phyloP scores from a whole-genome alignment of 1,140 invertebrate genomes.

The Papilio dardanus region DNA sequence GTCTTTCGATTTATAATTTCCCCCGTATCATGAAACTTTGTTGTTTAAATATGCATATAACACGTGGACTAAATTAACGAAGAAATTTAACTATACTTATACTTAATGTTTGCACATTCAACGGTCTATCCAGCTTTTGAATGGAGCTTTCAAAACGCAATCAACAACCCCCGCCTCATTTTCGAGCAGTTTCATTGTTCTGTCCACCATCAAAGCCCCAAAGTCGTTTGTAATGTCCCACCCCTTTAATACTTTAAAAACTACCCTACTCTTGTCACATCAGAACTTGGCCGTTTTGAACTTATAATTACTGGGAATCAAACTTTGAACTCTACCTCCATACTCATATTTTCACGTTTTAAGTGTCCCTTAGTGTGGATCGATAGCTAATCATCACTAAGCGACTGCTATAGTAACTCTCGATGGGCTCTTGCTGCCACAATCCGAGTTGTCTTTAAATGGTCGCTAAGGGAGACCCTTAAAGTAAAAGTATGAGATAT shows the following conservation, averaged over 20 bases:
- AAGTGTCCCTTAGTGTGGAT: too few relatives aligned
- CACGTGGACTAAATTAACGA: background rate
- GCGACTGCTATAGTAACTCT: too few relatives aligned
- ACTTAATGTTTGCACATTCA: conserved; percentile 25
- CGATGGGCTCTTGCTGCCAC: too few relatives aligned
- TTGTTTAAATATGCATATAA: background rate
- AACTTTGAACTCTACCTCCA: background rate
- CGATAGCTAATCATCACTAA: too few relatives aligned
- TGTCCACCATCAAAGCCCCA: conserved; percentile 15
- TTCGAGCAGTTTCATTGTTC: conserved; percentile 31
- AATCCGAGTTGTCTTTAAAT: too few relatives aligned
- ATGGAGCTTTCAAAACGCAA: conserved; percentile 33
- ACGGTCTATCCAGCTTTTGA: conserved; percentile 8
- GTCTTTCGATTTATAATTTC: background rate
- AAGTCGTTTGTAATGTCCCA: conserved; percentile 28
- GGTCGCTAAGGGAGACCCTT: too few relatives aligned
- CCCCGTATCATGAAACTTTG: background rate
- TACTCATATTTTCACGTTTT: too few relatives aligned
- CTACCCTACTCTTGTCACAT: background rate
- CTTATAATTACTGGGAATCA: background rate
- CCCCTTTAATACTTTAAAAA: conserved; percentile 25
- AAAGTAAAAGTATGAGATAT: too few relatives aligned
- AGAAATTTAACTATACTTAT: conserved; percentile 1
- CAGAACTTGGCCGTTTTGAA: background rate
- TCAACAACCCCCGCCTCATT: conserved; percentile 35